Evolutionary conservation across 1,140 invertebrate genomes (phyloP).

Genomic region (fruit fly (Drosophila melanogaster)): Release_6_plus_ISO1_MT NC_004354.4:20900501-20901000

Average conservation of each 20-base stretch:
- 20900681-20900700: slow-evolving; percentile 58
- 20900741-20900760: slow-evolving; percentile 29
- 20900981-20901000: slow-evolving; percentile 10
- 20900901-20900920: slow-evolving; percentile 82
- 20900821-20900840: slow-evolving; percentile 5
- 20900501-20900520: slow-evolving; percentile 20
- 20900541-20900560: slow-evolving; percentile 77
- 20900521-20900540: slow-evolving; percentile 14
- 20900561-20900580: slow-evolving; percentile 57
- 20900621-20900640: slow-evolving; percentile 78
- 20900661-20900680: slow-evolving; percentile 84
- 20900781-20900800: slow-evolving; percentile 10
- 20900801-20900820: background rate
- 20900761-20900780: slow-evolving; percentile 49
- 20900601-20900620: slow-evolving; percentile 63
- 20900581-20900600: slow-evolving; percentile 2
- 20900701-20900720: slow-evolving; percentile 65
- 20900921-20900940: slow-evolving; percentile 73
- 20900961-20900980: slow-evolving; percentile 39
- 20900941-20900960: slow-evolving; percentile 75
- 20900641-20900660: slow-evolving; percentile 82
- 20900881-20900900: slow-evolving; percentile 67
- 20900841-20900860: slow-evolving; percentile 7
- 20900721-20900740: slow-evolving; percentile 3
- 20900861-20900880: slow-evolving; percentile 63